These are phyloP conservation scores for Oasisia sp. DNA, from an alignment of 2,888 invertebrate genomes.

Conservation along the genomic window DNA sequence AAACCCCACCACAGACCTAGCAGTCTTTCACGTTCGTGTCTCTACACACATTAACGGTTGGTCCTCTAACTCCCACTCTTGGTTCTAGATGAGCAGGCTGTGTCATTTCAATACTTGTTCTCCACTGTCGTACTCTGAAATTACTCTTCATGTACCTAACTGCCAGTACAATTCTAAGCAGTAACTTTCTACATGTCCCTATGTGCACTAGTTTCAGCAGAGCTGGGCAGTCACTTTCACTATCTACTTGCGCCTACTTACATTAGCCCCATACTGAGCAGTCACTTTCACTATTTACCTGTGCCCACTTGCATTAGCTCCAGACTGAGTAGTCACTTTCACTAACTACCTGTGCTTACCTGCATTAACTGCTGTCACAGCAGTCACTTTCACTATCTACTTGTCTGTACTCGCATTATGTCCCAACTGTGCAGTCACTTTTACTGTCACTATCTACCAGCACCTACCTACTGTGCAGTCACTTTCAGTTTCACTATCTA, in stretches of 20 bases:
- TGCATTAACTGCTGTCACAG: neutral
- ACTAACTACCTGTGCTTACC: neutral
- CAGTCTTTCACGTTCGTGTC: too few species aligned
- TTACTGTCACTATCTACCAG: too few species aligned
- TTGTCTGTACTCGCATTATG: conserved; percentile 79
- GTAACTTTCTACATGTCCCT: neutral
- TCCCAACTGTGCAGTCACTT: conserved; percentile 75
- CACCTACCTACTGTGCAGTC: too few species aligned
- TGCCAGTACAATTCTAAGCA: neutral
- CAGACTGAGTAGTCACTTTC: neutral
- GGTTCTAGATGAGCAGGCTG: too few species aligned
- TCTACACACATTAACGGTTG: too few species aligned
- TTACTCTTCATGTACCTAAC: too few species aligned
- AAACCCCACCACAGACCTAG: too few species aligned
- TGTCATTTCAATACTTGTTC: too few species aligned
- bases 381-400: neutral
- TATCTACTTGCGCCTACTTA: neutral
- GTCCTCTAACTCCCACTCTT: too few species aligned
- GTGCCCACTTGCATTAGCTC: neutral
- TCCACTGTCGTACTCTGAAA: too few species aligned
- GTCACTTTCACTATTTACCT: neutral
- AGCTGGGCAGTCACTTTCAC: neutral
- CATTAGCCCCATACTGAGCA: neutral
- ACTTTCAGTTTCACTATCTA: too few species aligned
- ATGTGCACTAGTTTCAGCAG: neutral